Percentiles rank a stretch among this genome's conserved stretches.
These are phyloP conservation scores for Serrognathus titanus DNA, from an alignment of 2,888 invertebrate genomes.

Conservation along the genomic window DNA sequence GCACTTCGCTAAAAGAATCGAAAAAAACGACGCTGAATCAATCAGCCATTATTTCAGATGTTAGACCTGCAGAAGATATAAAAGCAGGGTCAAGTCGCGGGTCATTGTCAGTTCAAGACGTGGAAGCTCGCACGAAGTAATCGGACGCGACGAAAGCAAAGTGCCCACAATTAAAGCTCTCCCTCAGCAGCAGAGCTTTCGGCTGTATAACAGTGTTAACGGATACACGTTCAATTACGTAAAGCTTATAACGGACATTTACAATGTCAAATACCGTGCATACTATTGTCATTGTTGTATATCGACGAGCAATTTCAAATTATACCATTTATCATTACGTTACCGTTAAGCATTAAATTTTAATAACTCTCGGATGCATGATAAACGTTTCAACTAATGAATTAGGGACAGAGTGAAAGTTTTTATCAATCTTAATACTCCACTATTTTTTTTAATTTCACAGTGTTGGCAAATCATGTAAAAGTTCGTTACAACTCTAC, in stretches of 20 bases:
- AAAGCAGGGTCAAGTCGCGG: conserved; percentile 43
- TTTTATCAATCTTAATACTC: too few species aligned
- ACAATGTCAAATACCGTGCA: conserved; percentile 3
- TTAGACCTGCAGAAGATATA: conserved; percentile 50
- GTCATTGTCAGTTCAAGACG: conserved; percentile 41
- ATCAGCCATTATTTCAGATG: conserved; percentile 50
- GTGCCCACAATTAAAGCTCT: conserved; percentile 5
- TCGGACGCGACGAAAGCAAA: conserved; percentile 2
- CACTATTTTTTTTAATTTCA: too few species aligned
- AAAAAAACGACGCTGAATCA: conserved; percentile 51
- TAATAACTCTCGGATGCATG: not conserved
- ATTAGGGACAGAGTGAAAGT: too few species aligned
- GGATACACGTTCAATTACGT: conserved; percentile 6
- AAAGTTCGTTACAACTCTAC: too few species aligned
- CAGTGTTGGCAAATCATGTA: too few species aligned
- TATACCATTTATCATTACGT: conserved; percentile 7
- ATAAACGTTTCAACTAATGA: too few species aligned
- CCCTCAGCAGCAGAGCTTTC: not conserved
- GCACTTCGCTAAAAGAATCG: conserved; percentile 51
- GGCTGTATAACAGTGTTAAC: not conserved
- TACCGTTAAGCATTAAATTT: not conserved
- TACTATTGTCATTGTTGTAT: conserved; percentile 8
- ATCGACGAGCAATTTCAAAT: conserved; percentile 7
- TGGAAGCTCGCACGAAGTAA: conserved; percentile 6
- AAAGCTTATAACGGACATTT: conserved; percentile 6